Evolutionary conservation across 2,888 invertebrate genomes (phyloP).

Genomic region (Pseudanteris insignis): DNA sequence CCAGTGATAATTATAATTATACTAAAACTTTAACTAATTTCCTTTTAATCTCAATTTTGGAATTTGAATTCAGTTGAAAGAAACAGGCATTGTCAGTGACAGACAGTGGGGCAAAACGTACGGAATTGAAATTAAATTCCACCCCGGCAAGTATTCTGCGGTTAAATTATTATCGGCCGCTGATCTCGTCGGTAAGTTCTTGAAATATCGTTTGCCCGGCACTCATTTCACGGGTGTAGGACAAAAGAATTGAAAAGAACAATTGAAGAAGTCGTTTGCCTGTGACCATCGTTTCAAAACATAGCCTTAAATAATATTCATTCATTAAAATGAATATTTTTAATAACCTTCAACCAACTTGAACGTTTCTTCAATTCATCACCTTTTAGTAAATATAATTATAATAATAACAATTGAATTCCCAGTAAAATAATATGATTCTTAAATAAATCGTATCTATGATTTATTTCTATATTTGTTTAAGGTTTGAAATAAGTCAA

Average conservation of each 20-base stretch:
- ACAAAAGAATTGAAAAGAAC: slow-evolving; percentile 34
- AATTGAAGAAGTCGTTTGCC: slow-evolving; percentile 27
- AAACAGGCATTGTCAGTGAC: slow-evolving; percentile 18
- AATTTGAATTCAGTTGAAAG: too few relatives aligned
- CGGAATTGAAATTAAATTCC: slow-evolving; percentile 51
- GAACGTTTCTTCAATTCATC: too few relatives aligned
- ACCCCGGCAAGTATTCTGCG: slow-evolving; percentile 46
- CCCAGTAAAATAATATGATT: too few relatives aligned
- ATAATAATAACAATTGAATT: too few relatives aligned
- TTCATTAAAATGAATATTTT: slow-evolving; percentile 1
- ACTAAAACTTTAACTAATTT: too few relatives aligned
- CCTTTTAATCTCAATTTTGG: too few relatives aligned
- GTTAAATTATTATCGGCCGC: slow-evolving; percentile 57
- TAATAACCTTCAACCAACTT: too few relatives aligned
- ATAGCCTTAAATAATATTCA: slow-evolving; percentile 3
- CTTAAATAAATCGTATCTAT: too few relatives aligned
- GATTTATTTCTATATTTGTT: too few relatives aligned
- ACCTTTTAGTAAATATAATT: too few relatives aligned
- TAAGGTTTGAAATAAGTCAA: too few relatives aligned
- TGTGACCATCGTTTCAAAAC: not conserved
- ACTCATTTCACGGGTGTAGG: slow-evolving; percentile 20
- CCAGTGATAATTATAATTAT: too few relatives aligned
- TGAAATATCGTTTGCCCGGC: slow-evolving; percentile 30
- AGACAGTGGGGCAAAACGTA: slow-evolving; percentile 18
- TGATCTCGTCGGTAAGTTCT: slow-evolving; percentile 31